Conservation (phyloP, 1,140 invertebrate species). For the Octopus bimaculoides region DNA sequence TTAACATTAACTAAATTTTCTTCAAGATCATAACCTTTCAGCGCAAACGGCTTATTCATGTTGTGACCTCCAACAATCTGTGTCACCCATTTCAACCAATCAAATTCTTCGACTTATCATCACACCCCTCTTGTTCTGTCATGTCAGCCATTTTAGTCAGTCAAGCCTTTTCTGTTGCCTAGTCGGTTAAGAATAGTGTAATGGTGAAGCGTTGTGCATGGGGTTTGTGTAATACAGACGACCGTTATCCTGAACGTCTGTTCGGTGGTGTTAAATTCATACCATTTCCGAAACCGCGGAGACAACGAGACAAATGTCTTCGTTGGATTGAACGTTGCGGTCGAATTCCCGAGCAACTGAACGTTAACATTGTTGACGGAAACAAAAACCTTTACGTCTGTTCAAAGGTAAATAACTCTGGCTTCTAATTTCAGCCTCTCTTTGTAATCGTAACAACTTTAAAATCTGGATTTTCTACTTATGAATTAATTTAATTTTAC, state of each 20-base stretch:
- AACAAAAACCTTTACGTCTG: conserved; percentile 14
- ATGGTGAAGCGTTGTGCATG: conserved; percentile 18
- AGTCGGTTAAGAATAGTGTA: neutral
- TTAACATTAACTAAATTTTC: too few relatives aligned
- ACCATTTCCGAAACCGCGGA: conserved; percentile 17
- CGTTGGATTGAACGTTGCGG: conserved; percentile 19
- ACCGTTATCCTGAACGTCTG: conserved; percentile 18
- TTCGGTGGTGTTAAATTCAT: conserved; percentile 19
- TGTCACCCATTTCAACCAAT: neutral
- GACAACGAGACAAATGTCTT: conserved; percentile 13
- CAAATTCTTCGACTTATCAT: neutral
- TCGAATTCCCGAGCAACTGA: conserved; percentile 16
- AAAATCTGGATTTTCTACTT: too few relatives aligned
- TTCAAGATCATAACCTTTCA: too few relatives aligned
- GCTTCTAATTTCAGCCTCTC: neutral
- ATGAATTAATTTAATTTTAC: too few relatives aligned
- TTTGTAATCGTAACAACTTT: too few relatives aligned
- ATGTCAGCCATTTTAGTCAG: conserved; percentile 5
- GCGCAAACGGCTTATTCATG: too few relatives aligned
- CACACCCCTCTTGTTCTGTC: neutral
- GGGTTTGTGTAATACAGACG: conserved; percentile 17
- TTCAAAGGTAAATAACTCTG: conserved; percentile 2
- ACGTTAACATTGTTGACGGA: conserved; percentile 1
- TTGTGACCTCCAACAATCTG: too few relatives aligned
- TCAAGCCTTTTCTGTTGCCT: neutral